A percentile compares a stretch with the other conserved stretches of the same genome.
phyloP scores from a whole-genome alignment of 2,888 invertebrate genomes.

The Eustalomyia histrio region DNA sequence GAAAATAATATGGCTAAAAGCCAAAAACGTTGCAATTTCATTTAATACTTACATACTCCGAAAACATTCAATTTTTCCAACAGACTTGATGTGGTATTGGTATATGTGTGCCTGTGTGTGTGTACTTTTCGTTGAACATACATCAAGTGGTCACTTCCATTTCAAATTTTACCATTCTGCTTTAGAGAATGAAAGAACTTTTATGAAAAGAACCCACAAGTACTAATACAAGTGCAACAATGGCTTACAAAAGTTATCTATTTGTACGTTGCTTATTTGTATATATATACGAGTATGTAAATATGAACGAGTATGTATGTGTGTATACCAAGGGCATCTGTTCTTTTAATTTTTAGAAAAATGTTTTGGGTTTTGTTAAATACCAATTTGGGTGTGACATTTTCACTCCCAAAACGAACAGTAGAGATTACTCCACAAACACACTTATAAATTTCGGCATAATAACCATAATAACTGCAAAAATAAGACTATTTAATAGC shows the following conservation, averaged over 20 bases:
- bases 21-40: conserved; percentile 31
- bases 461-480: conserved; percentile 24
- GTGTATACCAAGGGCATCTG: conserved; percentile 13
- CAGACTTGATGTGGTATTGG: neutral
- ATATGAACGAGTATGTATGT: no score
- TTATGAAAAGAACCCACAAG: neutral
- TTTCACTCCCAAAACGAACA: conserved; percentile 30
- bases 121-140: neutral
- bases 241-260: neutral
- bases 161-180: conserved; percentile 31
- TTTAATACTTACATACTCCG: conserved; percentile 23
- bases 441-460: neutral
- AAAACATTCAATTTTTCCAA: neutral
- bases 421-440: conserved; percentile 5
- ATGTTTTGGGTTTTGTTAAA: conserved; percentile 34
- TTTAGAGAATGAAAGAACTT: neutral
- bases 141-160: conserved; percentile 52
- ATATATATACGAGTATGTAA: no score
- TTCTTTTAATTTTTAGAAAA: conserved; percentile 10
- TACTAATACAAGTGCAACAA: neutral
- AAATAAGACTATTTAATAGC: neutral
- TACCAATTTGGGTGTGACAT: conserved; percentile 56
- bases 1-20: conserved; percentile 30
- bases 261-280: neutral
- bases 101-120: neutral